Base-by-base conservation (phyloP, 2,888 invertebrate genomes). In the Tryphoninae sp. region DNA sequence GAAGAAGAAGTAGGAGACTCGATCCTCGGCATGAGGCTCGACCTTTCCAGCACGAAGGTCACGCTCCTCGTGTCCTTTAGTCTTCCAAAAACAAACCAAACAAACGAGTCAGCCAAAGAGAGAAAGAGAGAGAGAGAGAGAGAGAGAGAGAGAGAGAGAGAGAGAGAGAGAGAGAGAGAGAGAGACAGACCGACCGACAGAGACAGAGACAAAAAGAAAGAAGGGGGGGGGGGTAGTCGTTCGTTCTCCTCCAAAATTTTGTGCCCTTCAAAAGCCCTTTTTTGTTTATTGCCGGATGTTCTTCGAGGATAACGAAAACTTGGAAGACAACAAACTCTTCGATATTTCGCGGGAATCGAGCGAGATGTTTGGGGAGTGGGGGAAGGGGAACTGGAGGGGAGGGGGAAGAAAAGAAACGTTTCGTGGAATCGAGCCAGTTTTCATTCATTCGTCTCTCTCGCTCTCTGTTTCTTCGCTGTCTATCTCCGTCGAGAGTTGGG, bases 341-440 rank as follows among this genome's bases (percentile, higher is more conserved):
- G 45, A 13, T 45, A 45, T 33, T 33, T 33, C 33, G 33, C 33
- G 33, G 33, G 33, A 33, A 33, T 33, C 33, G 33, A 22, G 53
- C 16, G 53, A 40, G 2, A 16, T 55, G 51, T 51, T 13, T 23
- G 4, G 9, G 42, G 42, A 40, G n/a, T 26, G 16, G 61, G 11
- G 61, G 13, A 11, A 23, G 11, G 19, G 16, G 13, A n/a, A n/a
- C n/a, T 11, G 9, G 19, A 11, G 42, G 22, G 16, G 49, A 9
- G 23, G 65, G 7, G 49, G 51, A 16, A 0, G 3, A 42, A 26
- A 55, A 61, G 55, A 81, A 82, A 80, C 80, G 80, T 84, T 86
- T 86, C 79, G 84, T 88, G 88, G 88, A 88, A 86, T 86, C 85
- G 83, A 83, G 87, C 86, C 88, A 89, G 88, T 89, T 89, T 89